Evolutionary conservation across 2,113 vertebrate genomes (phyloP).

Genomic region (Neogobius melanostomus): DNA sequence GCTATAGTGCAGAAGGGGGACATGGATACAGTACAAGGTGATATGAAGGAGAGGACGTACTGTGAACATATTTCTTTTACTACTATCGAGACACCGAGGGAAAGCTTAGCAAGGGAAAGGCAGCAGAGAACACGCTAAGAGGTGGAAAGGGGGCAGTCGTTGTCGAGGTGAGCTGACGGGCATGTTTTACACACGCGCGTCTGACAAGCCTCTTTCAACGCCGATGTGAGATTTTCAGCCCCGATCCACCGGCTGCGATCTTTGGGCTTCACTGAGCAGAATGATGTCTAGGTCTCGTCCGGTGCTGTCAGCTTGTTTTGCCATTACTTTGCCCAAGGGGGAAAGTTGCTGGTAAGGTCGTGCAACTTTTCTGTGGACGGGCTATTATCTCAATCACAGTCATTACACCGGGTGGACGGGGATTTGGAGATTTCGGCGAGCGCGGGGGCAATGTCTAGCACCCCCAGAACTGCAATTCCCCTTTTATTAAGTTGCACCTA

Average conservation of each 20-base stretch:
- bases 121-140: constrained; percentile 14
- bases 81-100: not conserved
- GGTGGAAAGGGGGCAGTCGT: constrained; percentile 11
- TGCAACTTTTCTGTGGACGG: constrained; percentile 1
- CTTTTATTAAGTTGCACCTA: not conserved
- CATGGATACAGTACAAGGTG: constrained; percentile 26
- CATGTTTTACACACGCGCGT: constrained; percentile 3
- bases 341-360: constrained; percentile 8
- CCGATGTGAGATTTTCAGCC: not conserved
- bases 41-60: constrained; percentile 18
- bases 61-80: not conserved
- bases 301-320: constrained; percentile 10
- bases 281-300: constrained; percentile 5
- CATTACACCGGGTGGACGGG: not conserved
- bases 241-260: not conserved
- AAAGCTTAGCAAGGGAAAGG: not conserved
- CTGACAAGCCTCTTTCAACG: not conserved
- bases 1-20: constrained; percentile 27
- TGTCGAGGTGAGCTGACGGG: constrained; percentile 11
- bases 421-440: not conserved
- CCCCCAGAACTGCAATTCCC: not conserved
- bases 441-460: not conserved
- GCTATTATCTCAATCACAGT: constrained; percentile 7
- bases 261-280: constrained; percentile 11
- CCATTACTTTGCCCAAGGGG: constrained; percentile 7